These are phyloP conservation scores for Cephus spinipes DNA, from an alignment of 2,888 invertebrate species.

Conservation along the genomic window DNA sequence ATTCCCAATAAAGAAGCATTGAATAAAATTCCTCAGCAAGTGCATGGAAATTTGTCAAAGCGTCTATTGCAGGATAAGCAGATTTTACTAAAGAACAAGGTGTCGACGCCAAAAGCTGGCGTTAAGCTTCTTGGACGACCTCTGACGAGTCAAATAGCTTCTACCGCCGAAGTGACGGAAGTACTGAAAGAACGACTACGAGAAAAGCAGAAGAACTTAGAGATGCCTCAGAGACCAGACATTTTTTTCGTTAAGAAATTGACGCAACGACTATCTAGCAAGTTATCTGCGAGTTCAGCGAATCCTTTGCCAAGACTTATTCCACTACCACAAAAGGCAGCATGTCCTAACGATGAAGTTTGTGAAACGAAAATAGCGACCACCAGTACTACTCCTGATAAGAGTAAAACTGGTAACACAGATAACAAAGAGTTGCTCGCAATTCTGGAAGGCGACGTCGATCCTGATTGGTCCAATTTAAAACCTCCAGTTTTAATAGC, in stretches of 20 bases:
- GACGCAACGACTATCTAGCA: conserved; percentile 68
- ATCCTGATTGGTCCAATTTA: conserved; percentile 64
- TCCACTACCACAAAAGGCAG: conserved; percentile 34
- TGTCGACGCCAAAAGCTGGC: conserved; percentile 8
- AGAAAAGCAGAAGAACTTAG: conserved; percentile 65
- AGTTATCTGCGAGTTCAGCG: conserved; percentile 54
- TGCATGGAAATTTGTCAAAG: conserved; percentile 2
- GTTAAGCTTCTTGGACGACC: conserved; percentile 47
- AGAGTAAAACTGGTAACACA: conserved; percentile 38
- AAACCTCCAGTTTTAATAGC: conserved; percentile 44
- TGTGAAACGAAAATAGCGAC: conserved; percentile 14
- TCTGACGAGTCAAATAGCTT: conserved; percentile 70
- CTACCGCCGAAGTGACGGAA: conserved; percentile 70
- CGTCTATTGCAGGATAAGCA: neutral
- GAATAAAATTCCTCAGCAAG: neutral
- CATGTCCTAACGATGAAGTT: neutral
- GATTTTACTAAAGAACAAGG: neutral
- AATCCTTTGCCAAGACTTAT: conserved; percentile 42
- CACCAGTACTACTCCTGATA: conserved; percentile 16
- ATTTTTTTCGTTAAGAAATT: conserved; percentile 70
- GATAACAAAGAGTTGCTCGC: conserved; percentile 71
- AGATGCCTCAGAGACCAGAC: conserved; percentile 65
- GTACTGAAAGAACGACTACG: conserved; percentile 69
- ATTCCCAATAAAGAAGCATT: neutral
- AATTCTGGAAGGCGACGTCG: conserved; percentile 71